Evolutionary conservation across 2,113 vertebrate genomes (phyloP).

Genomic region (Phalacrocorax aristotelis): DNA sequence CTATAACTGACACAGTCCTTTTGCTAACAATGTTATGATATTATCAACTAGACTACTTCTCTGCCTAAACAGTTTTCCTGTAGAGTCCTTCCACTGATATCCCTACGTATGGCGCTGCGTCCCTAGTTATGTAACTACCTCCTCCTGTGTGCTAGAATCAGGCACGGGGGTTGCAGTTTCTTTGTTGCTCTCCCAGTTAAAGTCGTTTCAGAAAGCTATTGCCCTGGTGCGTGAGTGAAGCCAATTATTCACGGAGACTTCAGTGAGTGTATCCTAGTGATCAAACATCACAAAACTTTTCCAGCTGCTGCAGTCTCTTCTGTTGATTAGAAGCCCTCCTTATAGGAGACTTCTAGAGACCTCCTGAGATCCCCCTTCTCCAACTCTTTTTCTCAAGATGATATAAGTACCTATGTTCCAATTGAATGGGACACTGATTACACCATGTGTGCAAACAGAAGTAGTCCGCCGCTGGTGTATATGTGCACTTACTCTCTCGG

Average conservation of each 20-base stretch:
- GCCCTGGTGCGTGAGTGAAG: background rate
- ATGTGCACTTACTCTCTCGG: background rate
- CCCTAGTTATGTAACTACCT: background rate
- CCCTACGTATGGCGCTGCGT: background rate
- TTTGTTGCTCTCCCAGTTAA: background rate
- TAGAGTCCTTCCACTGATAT: background rate
- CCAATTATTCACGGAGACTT: background rate
- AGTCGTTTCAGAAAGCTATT: background rate
- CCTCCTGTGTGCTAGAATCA: background rate
- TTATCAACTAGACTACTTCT: background rate
- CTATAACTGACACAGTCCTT: background rate
- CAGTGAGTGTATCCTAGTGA: background rate
- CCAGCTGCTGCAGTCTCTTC: background rate
- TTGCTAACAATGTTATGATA: background rate
- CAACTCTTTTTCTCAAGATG: background rate
- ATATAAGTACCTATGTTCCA: background rate
- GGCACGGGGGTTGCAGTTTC: background rate
- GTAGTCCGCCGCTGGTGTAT: background rate
- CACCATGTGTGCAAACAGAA: background rate
- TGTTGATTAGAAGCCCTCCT: background rate
- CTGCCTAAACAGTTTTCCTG: background rate
- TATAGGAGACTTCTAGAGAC: background rate
- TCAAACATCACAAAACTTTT: background rate
- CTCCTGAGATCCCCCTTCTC: background rate
- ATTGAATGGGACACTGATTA: background rate